Base-by-base conservation (phyloP, 2,888 invertebrate species). In the Dryadula phaetusa region DNA sequence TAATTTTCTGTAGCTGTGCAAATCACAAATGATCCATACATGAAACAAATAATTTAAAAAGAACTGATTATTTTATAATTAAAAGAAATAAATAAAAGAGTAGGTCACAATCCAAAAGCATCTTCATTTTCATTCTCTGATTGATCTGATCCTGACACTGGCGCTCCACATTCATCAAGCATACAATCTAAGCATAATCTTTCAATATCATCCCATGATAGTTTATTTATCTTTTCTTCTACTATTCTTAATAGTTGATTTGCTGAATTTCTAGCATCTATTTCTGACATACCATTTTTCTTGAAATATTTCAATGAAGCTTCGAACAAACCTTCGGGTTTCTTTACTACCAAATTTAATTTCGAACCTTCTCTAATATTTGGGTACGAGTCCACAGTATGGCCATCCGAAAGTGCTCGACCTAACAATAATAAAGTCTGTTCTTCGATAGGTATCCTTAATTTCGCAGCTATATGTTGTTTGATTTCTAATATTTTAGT, bases 301-400 rank as follows among this genome's bases (percentile, higher is more conserved):
- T 94, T 92, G 74, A 95, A 93, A 75, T 94, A 93, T 78, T 94
- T 94, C 1, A 90, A 83, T 37, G 95, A 86, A 18, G 92, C 93
- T 54, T 94, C 94, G 69, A 93, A 92, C 0, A 97, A 83, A 0
- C 94, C 87, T 63, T 95, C 95, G 7, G 94, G 94, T 76, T 95
- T 96, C 79, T 95, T 95, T 4, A 96, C 94, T 28, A 96, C 92
- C 68, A 97, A 86, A 79, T 95, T 95, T 52, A 97, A 80, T 83
- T 95, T 97, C 16, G 95, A 94, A 1, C 96, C 96, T 70, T 96
- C 96, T 82, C 95, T 95, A 40, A 97, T 95, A 72, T 94, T 93
- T 5, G 95, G 94, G 82, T 97, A 97, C 52, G 94, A 94, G 47
- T 94, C 92, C 53, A 97, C 86, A 7, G 93, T 93, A 78, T 96